Evolutionary conservation across 2,113 vertebrate genomes (phyloP).

Genomic region (Pelusios castaneus): DNA sequence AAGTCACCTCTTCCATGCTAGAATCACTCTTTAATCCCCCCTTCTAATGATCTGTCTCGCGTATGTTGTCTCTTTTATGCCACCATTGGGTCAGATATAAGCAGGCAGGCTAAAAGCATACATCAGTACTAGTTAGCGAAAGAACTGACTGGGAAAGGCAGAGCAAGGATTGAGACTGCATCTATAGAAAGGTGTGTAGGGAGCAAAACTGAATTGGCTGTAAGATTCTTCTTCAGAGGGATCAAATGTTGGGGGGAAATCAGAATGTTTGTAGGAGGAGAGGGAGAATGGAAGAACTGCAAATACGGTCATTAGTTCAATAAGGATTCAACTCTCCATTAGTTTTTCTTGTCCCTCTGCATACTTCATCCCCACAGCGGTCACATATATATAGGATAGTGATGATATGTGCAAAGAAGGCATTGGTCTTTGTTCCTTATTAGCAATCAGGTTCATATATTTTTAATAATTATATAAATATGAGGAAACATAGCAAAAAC

Average conservation of each 20-base stretch:
- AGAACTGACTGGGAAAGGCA: not conserved
- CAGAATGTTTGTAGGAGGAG: too few species aligned
- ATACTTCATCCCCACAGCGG: too few species aligned
- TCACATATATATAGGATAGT: too few species aligned
- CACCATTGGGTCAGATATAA: not conserved
- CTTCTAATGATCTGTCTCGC: not conserved
- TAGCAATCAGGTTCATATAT: too few species aligned
- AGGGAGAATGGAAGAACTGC: too few species aligned
- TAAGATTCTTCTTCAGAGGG: not conserved
- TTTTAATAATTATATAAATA: too few species aligned
- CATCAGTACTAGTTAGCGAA: not conserved
- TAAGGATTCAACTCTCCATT: too few species aligned
- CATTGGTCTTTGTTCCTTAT: too few species aligned
- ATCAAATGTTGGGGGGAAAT: not conserved
- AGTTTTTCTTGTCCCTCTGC: too few species aligned
- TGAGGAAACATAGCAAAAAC: too few species aligned
- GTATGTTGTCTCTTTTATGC: not conserved
- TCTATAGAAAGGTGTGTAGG: not conserved
- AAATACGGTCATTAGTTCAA: too few species aligned
- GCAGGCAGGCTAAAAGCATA: not conserved
- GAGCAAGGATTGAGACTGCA: not conserved
- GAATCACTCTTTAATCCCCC: not conserved
- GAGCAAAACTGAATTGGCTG: not conserved
- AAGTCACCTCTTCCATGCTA: not conserved
- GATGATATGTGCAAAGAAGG: too few species aligned